Evolutionary conservation across 1,140 invertebrate species (phyloP), one percentile per base, ranked within the genome.

Genomic region (Drosophila arizonae): DNA sequence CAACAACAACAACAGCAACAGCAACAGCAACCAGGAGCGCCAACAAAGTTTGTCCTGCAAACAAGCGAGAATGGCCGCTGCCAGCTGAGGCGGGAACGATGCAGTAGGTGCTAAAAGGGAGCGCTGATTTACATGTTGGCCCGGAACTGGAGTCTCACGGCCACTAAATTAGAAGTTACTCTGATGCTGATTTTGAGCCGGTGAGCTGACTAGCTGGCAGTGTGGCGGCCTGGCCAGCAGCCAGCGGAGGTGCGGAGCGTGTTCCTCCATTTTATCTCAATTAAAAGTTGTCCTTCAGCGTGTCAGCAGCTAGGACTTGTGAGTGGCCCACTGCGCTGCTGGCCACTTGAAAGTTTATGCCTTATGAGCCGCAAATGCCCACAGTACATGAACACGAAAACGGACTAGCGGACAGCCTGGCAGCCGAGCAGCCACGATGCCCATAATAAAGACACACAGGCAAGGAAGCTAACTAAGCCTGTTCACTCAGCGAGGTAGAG

Each of bases 91-190:
- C 63, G 41, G n/a, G 65, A 48, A 39, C 33, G 41, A 17, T 72
- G 36, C 58, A 54, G 52, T 63, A 82, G 74, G 76, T 87, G 84
- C 79, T 86, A 79, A 76, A 70, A 81, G 81, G 73, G 72, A 77
- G 76, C 84, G 79, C 84, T 88, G 84, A 87, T 87, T 87, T 87
- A 87, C 84, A 87, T 87, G 84, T 88, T 84, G 69, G 33, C 73
- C 51, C 6, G 36, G 76, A 76, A 72, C 80, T 73, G 66, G 66
- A 80, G 74, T 80, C 81, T 85, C 81, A 84, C 80, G 77, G 84
- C 76, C 84, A 87, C 84, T 87, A 87, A 87, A 87, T 87, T 87
- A 88, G 84, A 84, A 87, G 84, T 88, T 88, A 86, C 82, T 88
- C 84, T 79, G 82, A 73, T 86, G 82, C 82, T 86, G 79, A 88